Percentiles rank a stretch among this genome's conserved stretches.
Conservation (phyloP, 2,113 vertebrate genomes). For the Podarcis cretensis region DNA sequence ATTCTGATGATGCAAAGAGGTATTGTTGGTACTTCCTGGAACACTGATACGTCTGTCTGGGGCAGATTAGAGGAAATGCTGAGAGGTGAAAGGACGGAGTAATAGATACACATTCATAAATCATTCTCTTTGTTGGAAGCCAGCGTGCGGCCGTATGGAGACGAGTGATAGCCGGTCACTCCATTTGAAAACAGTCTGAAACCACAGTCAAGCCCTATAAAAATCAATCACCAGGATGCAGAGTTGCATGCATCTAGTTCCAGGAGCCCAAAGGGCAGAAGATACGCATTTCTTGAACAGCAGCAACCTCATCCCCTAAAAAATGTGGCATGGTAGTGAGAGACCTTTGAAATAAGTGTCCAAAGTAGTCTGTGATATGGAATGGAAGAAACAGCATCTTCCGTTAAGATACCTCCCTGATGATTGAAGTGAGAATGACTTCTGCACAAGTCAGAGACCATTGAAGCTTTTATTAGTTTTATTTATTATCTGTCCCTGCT, state of each 20-base stretch:
- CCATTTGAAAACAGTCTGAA: not conserved
- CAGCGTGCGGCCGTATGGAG: not conserved
- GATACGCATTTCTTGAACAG: not conserved
- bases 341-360: not conserved
- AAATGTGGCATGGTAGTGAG: not conserved
- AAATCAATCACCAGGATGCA: slow-evolving; percentile 7
- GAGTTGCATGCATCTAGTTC: not conserved
- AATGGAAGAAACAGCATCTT: too few relatives aligned
- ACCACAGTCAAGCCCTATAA: not conserved
- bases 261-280: not conserved
- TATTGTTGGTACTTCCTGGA: slow-evolving; percentile 60
- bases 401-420: not conserved
- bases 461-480: not conserved
- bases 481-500: not conserved
- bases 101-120: slow-evolving; percentile 35
- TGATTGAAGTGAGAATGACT: too few relatives aligned
- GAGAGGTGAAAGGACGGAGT: slow-evolving; percentile 30
- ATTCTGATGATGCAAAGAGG: slow-evolving; percentile 33
- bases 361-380: not conserved
- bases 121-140: slow-evolving; percentile 54
- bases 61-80: slow-evolving; percentile 51
- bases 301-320: not conserved
- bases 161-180: not conserved
- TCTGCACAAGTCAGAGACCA: not conserved
- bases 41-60: slow-evolving; percentile 42